A percentile compares a stretch with the other conserved stretches of the same genome.
These are phyloP conservation scores for Halesus radiatus DNA, from an alignment of 1,140 invertebrate species.

Conservation along the genomic window DNA sequence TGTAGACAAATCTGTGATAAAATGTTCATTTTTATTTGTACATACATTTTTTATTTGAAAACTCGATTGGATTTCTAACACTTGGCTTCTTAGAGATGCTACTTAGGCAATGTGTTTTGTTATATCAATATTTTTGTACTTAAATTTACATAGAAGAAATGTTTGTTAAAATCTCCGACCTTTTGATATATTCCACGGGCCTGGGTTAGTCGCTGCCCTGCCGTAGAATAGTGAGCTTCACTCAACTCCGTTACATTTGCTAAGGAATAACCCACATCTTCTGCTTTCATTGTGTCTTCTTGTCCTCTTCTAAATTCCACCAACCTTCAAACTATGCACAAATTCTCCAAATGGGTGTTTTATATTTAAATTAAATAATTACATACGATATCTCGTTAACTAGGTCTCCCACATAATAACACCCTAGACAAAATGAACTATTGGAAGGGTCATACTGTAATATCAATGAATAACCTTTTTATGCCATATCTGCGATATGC, in stretches of 20 bases:
- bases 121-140: conserved; percentile 57
- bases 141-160: conserved; percentile 47
- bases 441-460: conserved; percentile 8
- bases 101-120: conserved; percentile 47
- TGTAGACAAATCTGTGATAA: conserved; percentile 63
- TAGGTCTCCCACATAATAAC: background rate
- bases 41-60: conserved; percentile 48
- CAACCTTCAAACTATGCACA: conserved; percentile 20
- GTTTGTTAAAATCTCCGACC: conserved; percentile 6
- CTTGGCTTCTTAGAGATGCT: conserved; percentile 48
- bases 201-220: conserved; percentile 5
- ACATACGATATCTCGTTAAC: background rate
- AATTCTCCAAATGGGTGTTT: conserved; percentile 25
- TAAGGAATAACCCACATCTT: background rate
- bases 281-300: conserved; percentile 33
- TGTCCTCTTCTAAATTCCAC: background rate
- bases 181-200: conserved; percentile 14
- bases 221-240: background rate
- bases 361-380: conserved; percentile 22
- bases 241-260: background rate
- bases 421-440: conserved; percentile 1
- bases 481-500: conserved; percentile 21
- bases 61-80: conserved; percentile 40
- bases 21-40: conserved; percentile 51
- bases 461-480: background rate